Base-by-base conservation (phyloP, 1,140 invertebrate species). In the Rhopalosiphum maidis region DNA sequence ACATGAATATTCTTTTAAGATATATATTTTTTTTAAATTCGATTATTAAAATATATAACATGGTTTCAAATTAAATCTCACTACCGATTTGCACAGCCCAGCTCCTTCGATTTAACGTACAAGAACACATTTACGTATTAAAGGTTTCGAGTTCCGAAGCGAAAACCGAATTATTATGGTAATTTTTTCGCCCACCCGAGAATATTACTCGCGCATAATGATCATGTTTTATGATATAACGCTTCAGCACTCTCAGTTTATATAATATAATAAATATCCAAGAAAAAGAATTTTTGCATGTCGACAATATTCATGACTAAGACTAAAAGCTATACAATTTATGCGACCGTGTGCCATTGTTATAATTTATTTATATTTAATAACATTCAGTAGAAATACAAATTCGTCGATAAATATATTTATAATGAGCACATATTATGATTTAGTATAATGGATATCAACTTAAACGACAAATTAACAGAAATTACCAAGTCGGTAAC, bases 101-200 rank as follows among this genome's bases (percentile, higher is more conserved):
- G n/a, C 51, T 35, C 25, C 25, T 41, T 30, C 9, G 23, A 60
- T 60, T 68, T 37, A 8, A 55, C 11, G 35, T 41, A n/a, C 2
- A 25, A 60, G 2, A 60, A 60, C 11, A 60, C 55, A 60, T 30
- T 15, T 30, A 90, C 35, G 30, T 55, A 90, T 90, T 90, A 90
- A 90, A 90, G 60, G 43, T 91, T 77, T 30, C 2, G 18, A 41
- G 89, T 90, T 60, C 9, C 55, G 43, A 77, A 60, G 60, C 30
- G 18, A 91, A 91, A 91, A 92, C 23, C 77, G 54, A 85, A 92
- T 92, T 85, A 92, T 92, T 85, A 92, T 82, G 91, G 91, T 92
- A 92, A 92, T 92, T 92, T 30, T 35, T 92, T 51, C n/a, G 6
- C 41, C 8, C 41, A 23, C 23, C 41, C 89, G 6, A 91, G 41